Base-by-base conservation (phyloP, 2,888 invertebrate species). In the Caenorhabditis becei region DNA sequence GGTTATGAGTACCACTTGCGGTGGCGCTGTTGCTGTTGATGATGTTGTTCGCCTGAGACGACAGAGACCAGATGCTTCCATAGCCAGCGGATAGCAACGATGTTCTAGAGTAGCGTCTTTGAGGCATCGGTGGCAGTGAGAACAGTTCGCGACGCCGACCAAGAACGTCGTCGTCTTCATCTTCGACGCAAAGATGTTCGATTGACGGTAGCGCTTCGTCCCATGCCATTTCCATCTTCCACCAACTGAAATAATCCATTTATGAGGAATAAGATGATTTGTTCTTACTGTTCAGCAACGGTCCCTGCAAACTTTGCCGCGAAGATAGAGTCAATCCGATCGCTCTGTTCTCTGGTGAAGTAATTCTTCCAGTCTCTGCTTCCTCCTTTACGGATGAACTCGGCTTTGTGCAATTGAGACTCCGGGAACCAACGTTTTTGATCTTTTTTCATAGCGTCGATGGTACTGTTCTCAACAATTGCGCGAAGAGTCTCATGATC, bases 351-450 rank as follows among this genome's bases (percentile, higher is more conserved):
- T 37, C 81, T 59, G 26, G 82, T 88, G 77, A 90, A 84, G 67
- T 91, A 83, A 65, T 90, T 90, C 81, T 88, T 89, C 90, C 90
- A 90, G 72, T 91, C 90, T 11, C 90, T 80, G 41, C 80, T 85
- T 49, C 87, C 87, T 10, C 90, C 90, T 74, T 91, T 90, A 3
- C 90, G 87, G 54, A 90, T 89, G 83, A 90, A 90, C 16, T 87
- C 86, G n/a, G 83, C 69, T 28, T 86, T 83, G 67, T 84, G 83
- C 63, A 87, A 58, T 63, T 83, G 82, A 11, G 80, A 79, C 18
- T 85, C 86, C 7, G 90, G 90, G 77, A 90, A 90, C 89, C 89
- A 90, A 23, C 90, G 81, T 16, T 82, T 78, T 54, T 90, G 90
- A 69, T 90, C 87, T 58, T 90, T 82, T 74, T 88, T 89, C 90